Conservation (phyloP, 2,113 vertebrate genomes). For the Rutilus rutilus region DNA sequence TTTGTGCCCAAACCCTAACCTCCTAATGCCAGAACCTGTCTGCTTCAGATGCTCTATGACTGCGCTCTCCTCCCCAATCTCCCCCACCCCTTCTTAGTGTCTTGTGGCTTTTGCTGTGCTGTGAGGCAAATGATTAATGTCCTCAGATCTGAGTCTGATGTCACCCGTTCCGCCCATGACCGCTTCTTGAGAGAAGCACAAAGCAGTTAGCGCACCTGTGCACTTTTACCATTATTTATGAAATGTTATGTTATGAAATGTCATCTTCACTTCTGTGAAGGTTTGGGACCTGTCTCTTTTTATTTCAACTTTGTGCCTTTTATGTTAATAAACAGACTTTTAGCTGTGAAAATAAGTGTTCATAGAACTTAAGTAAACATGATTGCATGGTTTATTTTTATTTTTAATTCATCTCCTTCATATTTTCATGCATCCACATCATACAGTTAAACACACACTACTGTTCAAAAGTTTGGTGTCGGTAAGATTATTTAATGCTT, state of each 20-base stretch:
- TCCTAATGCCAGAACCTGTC: constrained; percentile 65
- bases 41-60: constrained; percentile 59
- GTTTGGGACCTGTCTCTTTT: background rate
- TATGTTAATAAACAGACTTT: background rate
- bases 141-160: constrained; percentile 68
- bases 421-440: background rate
- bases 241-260: background rate
- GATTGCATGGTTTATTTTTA: background rate
- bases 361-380: background rate
- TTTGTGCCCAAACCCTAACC: constrained; percentile 58
- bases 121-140: constrained; percentile 72
- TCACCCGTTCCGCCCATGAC: constrained; percentile 61
- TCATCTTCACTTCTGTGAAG: background rate
- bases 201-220: constrained; percentile 29
- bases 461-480: background rate
- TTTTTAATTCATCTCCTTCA: background rate
- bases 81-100: constrained; percentile 38
- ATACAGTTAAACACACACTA: background rate
- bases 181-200: constrained; percentile 42
- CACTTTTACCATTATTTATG: constrained; percentile 13
- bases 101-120: constrained; percentile 53
- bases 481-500: background rate
- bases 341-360: background rate
- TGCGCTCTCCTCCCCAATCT: constrained; percentile 45
- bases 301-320: background rate